Conservation (phyloP, 2,888 invertebrate genomes). For the Agrypnus murinus region DNA sequence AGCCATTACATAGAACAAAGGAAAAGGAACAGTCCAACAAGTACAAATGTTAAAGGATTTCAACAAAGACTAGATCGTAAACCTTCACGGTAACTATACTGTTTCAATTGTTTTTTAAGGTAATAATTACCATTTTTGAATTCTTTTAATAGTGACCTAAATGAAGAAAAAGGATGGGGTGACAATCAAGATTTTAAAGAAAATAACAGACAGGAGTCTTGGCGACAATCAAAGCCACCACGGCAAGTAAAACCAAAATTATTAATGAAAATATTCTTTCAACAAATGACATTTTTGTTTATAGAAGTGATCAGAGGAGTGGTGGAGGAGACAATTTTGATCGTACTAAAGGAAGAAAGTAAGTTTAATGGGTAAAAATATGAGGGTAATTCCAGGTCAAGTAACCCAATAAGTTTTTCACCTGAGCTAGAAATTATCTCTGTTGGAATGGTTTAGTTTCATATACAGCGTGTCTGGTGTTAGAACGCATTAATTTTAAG, state of each 20-base stretch:
- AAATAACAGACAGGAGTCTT: slow-evolving; percentile 26
- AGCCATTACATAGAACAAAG: slow-evolving; percentile 65
- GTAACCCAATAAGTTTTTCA: no score
- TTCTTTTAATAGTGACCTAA: background rate
- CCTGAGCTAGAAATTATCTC: no score
- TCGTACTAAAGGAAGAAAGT: background rate
- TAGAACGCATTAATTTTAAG: no score
- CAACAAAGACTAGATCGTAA: slow-evolving; percentile 26
- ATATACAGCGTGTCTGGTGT: no score
- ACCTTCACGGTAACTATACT: slow-evolving; percentile 32
- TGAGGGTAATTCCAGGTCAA: no score
- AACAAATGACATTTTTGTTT: no score
- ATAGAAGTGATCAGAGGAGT: slow-evolving; percentile 1
- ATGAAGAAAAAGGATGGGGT: slow-evolving; percentile 10
- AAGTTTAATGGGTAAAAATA: no score
- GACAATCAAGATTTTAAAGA: background rate
- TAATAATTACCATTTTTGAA: slow-evolving; percentile 1
- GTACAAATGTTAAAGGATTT: background rate
- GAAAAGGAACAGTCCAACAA: slow-evolving; percentile 47
- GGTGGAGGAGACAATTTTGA: slow-evolving; percentile 16
- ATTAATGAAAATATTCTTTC: no score
- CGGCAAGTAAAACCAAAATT: slow-evolving; percentile 49
- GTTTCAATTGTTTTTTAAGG: background rate
- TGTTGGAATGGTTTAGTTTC: no score
- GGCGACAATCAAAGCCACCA: slow-evolving; percentile 49